These are phyloP conservation scores for Phoxinus phoxinus DNA, from an alignment of 2,113 vertebrate genomes.

Conservation along the genomic window DNA sequence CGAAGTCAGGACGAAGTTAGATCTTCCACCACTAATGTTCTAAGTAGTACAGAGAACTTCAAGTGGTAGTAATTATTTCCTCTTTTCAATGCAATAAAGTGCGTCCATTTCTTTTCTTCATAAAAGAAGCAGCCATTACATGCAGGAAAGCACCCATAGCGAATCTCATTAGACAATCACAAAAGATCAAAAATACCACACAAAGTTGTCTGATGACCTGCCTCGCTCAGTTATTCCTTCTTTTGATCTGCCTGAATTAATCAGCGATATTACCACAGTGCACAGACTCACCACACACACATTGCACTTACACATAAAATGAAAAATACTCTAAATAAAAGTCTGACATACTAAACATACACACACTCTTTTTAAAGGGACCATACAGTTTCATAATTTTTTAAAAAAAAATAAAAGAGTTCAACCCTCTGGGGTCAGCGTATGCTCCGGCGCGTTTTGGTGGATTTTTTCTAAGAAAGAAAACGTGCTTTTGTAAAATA, in stretches of 20 bases:
- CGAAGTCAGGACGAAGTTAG: neutral
- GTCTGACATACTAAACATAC: neutral
- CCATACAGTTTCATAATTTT: neutral
- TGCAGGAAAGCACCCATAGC: slow-evolving; percentile 23
- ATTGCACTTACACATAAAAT: neutral
- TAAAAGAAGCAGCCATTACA: slow-evolving; percentile 6
- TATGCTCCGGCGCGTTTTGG: too few relatives aligned
- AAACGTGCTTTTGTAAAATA: too few relatives aligned
- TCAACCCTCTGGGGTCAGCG: neutral
- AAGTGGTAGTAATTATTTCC: slow-evolving; percentile 19
- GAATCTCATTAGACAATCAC: slow-evolving; percentile 48
- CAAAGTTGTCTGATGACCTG: slow-evolving; percentile 36
- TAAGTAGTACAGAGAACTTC: neutral
- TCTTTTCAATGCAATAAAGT: slow-evolving; percentile 19
- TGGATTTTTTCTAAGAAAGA: too few relatives aligned
- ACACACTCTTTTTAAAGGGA: neutral
- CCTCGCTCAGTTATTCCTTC: slow-evolving; percentile 3
- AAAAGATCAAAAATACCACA: slow-evolving; percentile 45
- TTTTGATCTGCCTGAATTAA: slow-evolving; percentile 52
- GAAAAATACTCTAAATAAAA: neutral
- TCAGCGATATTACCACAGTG: slow-evolving; percentile 27
- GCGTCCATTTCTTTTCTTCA: neutral
- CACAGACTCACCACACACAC: slow-evolving; percentile 14
- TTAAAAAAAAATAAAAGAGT: neutral
- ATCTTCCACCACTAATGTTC: neutral